Base-by-base conservation (phyloP, 2,797 vertebrate genomes). In the Garrulus glandarius region DNA sequence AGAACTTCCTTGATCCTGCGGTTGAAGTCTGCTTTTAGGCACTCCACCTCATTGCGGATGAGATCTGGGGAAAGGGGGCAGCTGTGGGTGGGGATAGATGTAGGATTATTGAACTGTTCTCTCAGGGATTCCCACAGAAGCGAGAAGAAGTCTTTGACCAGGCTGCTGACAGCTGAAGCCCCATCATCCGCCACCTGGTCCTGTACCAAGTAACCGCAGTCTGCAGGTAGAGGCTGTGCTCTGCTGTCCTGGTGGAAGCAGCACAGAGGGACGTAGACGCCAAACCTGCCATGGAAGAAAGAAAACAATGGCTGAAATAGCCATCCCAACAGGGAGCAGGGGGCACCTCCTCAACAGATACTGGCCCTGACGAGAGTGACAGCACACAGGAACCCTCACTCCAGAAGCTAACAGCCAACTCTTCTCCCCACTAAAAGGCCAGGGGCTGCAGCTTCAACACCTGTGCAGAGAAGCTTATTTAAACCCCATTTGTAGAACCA, bases 1-100 rank as follows among this genome's bases (percentile, higher is more conserved):
- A 99, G 99, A 92, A 99, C 99, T 98, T 99, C 99, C 97, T 99
- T 99, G 96, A 99, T 99, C 77, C 99, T 98, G 67, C 99, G 99
- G 97, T 99, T 99, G 97, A 99, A 99, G 97, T 99, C 99, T 52
- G 99, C 98, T 98, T 99, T 99, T 83, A 99, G 98, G 97, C 99
- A 99, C 97, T 99, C 99, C 95, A 99, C 99, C 96, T 99, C 99
- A 13, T 98, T 98, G 52, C 99, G 99, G 87, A 99, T 99, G 93
- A 99, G 98, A 96, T 99, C 99, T 3, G 99, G 99, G 16, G 99
- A 99, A 43, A 99, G 98, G 11, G 99, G 99, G 93, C 99, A 99
- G 96, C 98, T 99, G 98, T 99, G 99, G 1, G 98, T 98, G 63
- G 99, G 99, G 97, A 99, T 98, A 84, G 98, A 98, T 0, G 98